These are phyloP conservation scores for Zelleria hepariella DNA, from an alignment of 2,888 invertebrate genomes.

Conservation along the genomic window DNA sequence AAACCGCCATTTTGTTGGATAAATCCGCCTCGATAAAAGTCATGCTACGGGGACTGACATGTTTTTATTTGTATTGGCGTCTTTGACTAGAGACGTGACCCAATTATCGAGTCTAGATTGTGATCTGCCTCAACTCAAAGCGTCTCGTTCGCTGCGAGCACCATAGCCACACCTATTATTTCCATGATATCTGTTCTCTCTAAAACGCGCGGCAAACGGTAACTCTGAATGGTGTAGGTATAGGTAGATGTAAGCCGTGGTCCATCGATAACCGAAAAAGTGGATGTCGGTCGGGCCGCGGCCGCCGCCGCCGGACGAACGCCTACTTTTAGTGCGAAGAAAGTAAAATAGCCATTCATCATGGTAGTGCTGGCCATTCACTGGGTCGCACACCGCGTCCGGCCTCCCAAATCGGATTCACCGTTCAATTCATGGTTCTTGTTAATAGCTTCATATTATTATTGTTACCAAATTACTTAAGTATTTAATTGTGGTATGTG, in stretches of 20 bases:
- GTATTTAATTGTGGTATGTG: no score
- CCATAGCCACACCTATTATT: background rate
- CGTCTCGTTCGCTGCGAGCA: background rate
- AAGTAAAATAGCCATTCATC: conserved; percentile 63
- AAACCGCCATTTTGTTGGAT: no score
- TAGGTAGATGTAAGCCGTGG: background rate
- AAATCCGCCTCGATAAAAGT: no score
- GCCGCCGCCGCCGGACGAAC: conserved; percentile 28
- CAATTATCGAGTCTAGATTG: background rate
- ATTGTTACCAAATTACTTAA: background rate
- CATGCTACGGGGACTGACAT: no score
- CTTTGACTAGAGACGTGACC: background rate
- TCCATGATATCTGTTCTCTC: background rate
- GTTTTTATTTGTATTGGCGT: background rate
- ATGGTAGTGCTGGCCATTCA: conserved; percentile 35
- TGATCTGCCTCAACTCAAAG: background rate
- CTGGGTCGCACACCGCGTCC: conserved; percentile 53
- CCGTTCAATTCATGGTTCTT: background rate
- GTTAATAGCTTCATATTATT: background rate
- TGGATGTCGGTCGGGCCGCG: background rate
- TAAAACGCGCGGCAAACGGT: background rate
- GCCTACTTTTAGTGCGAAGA: conserved; percentile 56
- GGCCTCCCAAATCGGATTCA: conserved; percentile 59
- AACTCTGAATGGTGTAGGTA: background rate
- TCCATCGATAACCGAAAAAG: conserved; percentile 1